These are phyloP conservation scores for Chrysomela aeneicollis DNA, from an alignment of 2,888 invertebrate species.

Conservation along the genomic window DNA sequence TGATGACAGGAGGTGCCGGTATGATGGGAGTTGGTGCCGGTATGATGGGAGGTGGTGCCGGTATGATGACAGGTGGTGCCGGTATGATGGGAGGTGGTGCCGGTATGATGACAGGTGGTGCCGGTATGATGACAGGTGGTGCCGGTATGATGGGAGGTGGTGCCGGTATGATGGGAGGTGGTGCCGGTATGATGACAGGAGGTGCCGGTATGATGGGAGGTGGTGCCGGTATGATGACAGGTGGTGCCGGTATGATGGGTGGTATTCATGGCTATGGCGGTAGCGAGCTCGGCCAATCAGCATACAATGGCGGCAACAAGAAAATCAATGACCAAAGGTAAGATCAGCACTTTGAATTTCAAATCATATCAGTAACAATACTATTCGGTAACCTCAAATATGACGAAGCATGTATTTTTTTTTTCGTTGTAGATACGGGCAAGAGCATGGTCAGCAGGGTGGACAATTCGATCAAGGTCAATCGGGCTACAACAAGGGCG, in stretches of 20 bases:
- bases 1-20: conserved; percentile 38
- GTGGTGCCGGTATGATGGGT: conserved; percentile 38
- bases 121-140: conserved; percentile 30
- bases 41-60: conserved; percentile 33
- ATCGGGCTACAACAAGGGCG: conserved; percentile 60
- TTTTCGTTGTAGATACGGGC: conserved; percentile 20
- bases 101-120: conserved; percentile 33
- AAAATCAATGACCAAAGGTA: conserved; percentile 39
- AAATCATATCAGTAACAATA: no score
- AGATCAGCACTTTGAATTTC: not conserved
- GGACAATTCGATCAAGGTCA: conserved; percentile 37
- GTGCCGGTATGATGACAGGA: conserved; percentile 23
- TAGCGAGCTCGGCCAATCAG: conserved; percentile 29
- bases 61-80: conserved; percentile 38
- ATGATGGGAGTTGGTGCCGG: conserved; percentile 50
- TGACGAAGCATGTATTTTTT: no score
- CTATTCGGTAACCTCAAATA: no score
- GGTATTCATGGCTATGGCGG: conserved; percentile 36
- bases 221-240: conserved; percentile 40
- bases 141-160: conserved; percentile 27
- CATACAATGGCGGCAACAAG: conserved; percentile 36
- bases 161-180: conserved; percentile 21
- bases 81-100: conserved; percentile 33
- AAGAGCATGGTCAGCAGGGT: conserved; percentile 36
- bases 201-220: conserved; percentile 50